Evolutionary conservation across 2,113 vertebrate species (phyloP).

Genomic region (Plectropomus leopardus): DNA sequence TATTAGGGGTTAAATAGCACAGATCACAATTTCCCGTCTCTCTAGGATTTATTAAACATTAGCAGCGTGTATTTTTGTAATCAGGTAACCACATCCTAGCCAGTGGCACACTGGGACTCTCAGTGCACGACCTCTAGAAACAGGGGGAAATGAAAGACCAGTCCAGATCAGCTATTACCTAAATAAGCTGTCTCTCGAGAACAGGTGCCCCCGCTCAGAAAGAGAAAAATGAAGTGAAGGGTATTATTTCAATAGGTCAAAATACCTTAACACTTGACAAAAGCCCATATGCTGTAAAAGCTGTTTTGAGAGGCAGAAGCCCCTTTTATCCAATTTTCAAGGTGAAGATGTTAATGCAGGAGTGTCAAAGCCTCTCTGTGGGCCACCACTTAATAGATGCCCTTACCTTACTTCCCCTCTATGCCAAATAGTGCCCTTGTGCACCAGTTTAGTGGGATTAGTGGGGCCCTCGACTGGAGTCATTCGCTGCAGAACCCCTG

Average conservation of each 20-base stretch:
- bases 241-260: constrained; percentile 30
- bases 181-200: constrained; percentile 51
- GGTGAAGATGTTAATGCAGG: constrained; percentile 54
- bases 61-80: constrained; percentile 41
- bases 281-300: constrained; percentile 30
- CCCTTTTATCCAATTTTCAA: constrained; percentile 47
- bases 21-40: constrained; percentile 35
- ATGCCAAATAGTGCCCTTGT: constrained; percentile 33
- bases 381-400: constrained; percentile 41
- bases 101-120: constrained; percentile 34
- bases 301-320: constrained; percentile 26
- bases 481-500: constrained; percentile 36
- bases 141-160: constrained; percentile 38
- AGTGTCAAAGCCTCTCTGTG: constrained; percentile 14
- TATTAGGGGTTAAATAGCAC: constrained; percentile 64
- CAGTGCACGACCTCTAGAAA: constrained; percentile 61
- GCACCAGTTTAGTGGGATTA: constrained; percentile 63
- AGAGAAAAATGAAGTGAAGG: constrained; percentile 12
- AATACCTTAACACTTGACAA: constrained; percentile 32
- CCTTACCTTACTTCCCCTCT: not conserved
- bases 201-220: not conserved
- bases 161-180: constrained; percentile 46
- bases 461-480: constrained; percentile 55
- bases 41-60: constrained; percentile 13
- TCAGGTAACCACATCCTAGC: constrained; percentile 45